Evolutionary conservation across 2,888 invertebrate genomes (phyloP), one percentile per base, ranked within the genome.

Genomic region (Habrosyne pyritoides): DNA sequence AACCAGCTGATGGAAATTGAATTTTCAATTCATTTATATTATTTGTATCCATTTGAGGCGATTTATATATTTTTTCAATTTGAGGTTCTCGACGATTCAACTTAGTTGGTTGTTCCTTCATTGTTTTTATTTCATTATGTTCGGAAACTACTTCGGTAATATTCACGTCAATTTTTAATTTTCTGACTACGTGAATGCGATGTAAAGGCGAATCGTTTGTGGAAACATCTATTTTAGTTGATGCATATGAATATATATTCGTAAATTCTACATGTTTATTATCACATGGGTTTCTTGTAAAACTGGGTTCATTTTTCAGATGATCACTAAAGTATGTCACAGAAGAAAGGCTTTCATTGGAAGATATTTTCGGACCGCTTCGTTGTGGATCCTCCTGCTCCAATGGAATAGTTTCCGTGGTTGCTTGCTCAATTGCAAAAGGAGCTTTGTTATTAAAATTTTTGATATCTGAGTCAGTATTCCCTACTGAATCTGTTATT

Each of bases 111-210:
- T 56, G 49, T 21, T 14, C 33, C 22, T 54, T 42, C 10, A 49
- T 54, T 55, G 51, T 18, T 10, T 12, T 18, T 50, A 30, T 28
- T 36, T n/a, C 54, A 56, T 56, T 67, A 56, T 42, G 53, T 54
- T 42, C 14, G 8, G 71, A 67, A 36, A 79, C 56, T 53, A 83
- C 81, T 79, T 84, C 79, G 42, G 83, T 86, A n/a, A 91, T 63
- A 60, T 87, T 78, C 14, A 89, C 60, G 64, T 89, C 81, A 52
- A 92, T 64, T 73, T 82, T 81, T 12, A 89, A 47, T 69, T 81
- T 84, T 60, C 82, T 83, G 52, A 86, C 75, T 28, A 88, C 67
- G 56, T 75, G 69, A 30, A 87, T 61, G 53, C 75, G 64, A 61
- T 74, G 68, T 46, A 80, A 70, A 2, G 66, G 52, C 8, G 69